Percentiles rank a stretch among this genome's conserved stretches.
Conservation (phyloP, 2,888 invertebrate species). For the Caenorhabditis plicata region DNA sequence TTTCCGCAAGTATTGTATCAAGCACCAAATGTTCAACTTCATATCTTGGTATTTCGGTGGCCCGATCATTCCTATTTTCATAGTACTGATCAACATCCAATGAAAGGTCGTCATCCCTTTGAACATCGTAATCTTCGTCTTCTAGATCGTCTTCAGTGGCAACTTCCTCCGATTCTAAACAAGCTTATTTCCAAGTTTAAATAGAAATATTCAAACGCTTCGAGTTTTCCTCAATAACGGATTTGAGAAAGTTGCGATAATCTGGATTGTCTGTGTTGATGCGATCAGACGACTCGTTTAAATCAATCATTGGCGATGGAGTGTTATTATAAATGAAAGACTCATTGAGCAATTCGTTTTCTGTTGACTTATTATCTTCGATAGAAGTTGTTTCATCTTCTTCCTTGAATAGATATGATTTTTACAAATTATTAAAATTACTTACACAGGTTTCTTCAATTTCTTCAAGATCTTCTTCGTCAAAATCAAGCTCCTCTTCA, state of each 20-base stretch:
- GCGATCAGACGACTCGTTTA: slow-evolving; percentile 5
- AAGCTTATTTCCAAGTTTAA: not conserved
- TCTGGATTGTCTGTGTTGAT: slow-evolving; percentile 7
- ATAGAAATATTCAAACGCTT: not conserved
- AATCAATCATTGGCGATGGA: not conserved
- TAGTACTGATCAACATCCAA: slow-evolving; percentile 21
- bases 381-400: not conserved
- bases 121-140: slow-evolving; percentile 26
- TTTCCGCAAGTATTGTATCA: slow-evolving; percentile 23
- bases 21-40: slow-evolving; percentile 17
- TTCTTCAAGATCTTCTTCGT: slow-evolving; percentile 4
- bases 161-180: not conserved
- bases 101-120: slow-evolving; percentile 5
- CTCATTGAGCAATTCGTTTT: not conserved
- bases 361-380: not conserved
- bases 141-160: slow-evolving; percentile 22
- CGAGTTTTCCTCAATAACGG: slow-evolving; percentile 9
- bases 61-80: slow-evolving; percentile 21
- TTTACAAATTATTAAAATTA: not conserved
- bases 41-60: slow-evolving; percentile 19
- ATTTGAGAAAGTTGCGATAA: slow-evolving; percentile 14
- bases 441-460: not conserved
- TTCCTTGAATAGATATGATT: not conserved
- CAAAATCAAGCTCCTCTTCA: slow-evolving; percentile 9
- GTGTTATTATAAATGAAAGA: slow-evolving; percentile 12